Evolutionary conservation across 2,113 vertebrate species (phyloP), one percentile per base, ranked within the genome.

Genomic region (Leucopsar rothschildi): DNA sequence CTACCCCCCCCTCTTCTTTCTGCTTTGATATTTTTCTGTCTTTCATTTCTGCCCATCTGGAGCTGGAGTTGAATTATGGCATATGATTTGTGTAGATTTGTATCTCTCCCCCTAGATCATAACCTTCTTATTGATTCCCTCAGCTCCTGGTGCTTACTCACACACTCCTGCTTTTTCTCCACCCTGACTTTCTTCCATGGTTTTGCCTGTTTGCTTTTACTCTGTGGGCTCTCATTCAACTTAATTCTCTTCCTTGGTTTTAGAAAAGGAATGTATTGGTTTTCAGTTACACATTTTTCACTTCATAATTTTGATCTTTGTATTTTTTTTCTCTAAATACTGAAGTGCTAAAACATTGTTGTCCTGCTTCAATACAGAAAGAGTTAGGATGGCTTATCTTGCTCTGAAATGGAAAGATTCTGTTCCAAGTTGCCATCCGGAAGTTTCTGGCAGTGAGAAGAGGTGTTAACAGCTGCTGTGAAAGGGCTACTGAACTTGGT

Each of bases 401-500:
- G 15, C 55, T 86, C 79, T 59, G 86, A 82, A 86, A 90, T 80
- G 76, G 53, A 60, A 93, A 71, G 90, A 24, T 23, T 68, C 6
- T 64, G 50, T 83, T 97, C 82, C 90, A 95, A 92, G 60, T 42
- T 25, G 5, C 90, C 52, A 88, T 88, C 72, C 65, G 60, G 92
- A 96, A 94, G 90, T 71, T 94, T 94, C 88, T 96, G 90, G 88
- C 85, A 94, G 88, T 56, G 69, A 92, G 82, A 63, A 64, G 82
- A 92, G 82, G 85, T 94, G 90, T 71, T 97, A 96, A 96, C 90
- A 96, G 82, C 94, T 95, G 90, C 93, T 1, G 0, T 66, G 92
- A 92, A 83, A 92, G 82, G 87, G 50, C 92, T 94, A 73, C 94
- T 86, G 92, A 81, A 75, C 44, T 93, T 78, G 35, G 22, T 88